Conservation (phyloP, 2,113 vertebrate genomes). For the Clarias gariepinus region DNA sequence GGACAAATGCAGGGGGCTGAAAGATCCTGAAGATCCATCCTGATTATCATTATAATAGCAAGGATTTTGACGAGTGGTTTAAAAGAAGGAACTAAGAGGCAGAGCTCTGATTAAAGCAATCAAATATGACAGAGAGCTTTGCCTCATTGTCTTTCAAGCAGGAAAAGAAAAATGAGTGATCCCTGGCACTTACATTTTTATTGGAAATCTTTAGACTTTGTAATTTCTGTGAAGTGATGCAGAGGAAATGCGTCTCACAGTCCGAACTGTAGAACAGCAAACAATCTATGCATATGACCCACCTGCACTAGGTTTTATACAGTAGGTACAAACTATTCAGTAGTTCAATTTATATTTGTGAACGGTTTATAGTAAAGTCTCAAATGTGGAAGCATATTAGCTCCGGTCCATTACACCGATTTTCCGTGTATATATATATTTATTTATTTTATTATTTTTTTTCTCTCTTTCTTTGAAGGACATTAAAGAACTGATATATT, state of each 20-base stretch:
- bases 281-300: neutral
- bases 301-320: neutral
- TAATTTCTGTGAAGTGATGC: conserved; percentile 30
- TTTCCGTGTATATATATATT: neutral
- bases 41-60: conserved; percentile 38
- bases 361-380: neutral
- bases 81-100: conserved; percentile 24
- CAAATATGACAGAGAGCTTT: conserved; percentile 35
- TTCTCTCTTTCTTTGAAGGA: conserved; percentile 13
- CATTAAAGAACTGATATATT: conserved; percentile 28
- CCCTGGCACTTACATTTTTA: neutral
- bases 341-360: conserved; percentile 6
- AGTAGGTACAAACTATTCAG: neutral
- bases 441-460: neutral
- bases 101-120: conserved; percentile 52
- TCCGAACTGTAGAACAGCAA: conserved; percentile 1
- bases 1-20: conserved; percentile 28
- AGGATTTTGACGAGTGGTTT: conserved; percentile 15
- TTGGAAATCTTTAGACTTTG: conserved; percentile 21
- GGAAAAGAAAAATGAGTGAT: conserved; percentile 13
- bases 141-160: conserved; percentile 8
- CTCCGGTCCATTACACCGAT: conserved; percentile 14
- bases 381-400: conserved; percentile 25
- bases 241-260: conserved; percentile 13
- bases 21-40: conserved; percentile 4